Percentiles rank a stretch among this genome's conserved stretches.
phyloP scores from a whole-genome alignment of 2,797 vertebrate genomes.

The Hirundo rustica region DNA sequence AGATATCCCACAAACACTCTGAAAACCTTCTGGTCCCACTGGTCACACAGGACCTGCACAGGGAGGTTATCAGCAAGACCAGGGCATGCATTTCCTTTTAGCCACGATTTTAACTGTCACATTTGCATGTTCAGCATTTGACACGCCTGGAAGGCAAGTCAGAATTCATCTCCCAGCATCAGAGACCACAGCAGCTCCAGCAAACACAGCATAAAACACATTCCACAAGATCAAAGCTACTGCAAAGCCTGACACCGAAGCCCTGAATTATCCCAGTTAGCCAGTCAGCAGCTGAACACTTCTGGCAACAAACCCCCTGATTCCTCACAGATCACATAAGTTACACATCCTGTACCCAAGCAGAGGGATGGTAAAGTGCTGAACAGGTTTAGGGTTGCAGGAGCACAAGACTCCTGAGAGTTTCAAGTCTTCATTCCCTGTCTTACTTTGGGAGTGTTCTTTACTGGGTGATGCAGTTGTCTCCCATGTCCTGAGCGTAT shows the following conservation, averaged over 20 bases:
- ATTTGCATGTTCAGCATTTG: conserved; percentile 33
- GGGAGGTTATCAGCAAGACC: background rate
- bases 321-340: background rate
- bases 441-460: conserved; percentile 29
- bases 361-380: conserved; percentile 41
- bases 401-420: background rate
- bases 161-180: conserved; percentile 11
- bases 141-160: conserved; percentile 1
- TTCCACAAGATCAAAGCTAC: conserved; percentile 52
- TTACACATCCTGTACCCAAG: background rate
- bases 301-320: background rate
- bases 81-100: background rate
- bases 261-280: conserved; percentile 14
- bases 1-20: background rate
- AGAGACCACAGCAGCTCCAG: conserved; percentile 9
- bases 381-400: background rate
- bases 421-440: conserved; percentile 19
- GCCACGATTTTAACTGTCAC: background rate
- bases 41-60: background rate
- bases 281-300: conserved; percentile 15
- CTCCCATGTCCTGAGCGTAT: conserved; percentile 98
- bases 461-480: conserved; percentile 97
- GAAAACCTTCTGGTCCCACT: background rate
- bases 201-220: conserved; percentile 46
- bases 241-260: conserved; percentile 2